These are phyloP conservation scores for Anastrepha obliqua DNA, from an alignment of 1,140 invertebrate genomes.

Conservation along the genomic window DNA sequence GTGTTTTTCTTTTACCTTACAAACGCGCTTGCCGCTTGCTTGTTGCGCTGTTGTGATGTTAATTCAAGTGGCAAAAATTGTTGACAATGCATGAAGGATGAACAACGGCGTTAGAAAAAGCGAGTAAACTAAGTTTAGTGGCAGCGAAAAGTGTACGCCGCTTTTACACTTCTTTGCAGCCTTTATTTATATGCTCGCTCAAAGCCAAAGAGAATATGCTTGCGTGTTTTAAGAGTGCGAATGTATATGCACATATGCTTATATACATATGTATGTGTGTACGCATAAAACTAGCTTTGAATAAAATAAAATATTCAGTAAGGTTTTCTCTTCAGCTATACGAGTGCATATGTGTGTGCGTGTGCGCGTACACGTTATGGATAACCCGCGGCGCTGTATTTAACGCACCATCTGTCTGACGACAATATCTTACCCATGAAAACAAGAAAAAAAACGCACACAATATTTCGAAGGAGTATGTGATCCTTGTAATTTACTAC, in stretches of 20 bases:
- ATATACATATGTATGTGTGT: background rate
- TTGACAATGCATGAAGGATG: slow-evolving; percentile 48
- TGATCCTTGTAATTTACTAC: too few species aligned
- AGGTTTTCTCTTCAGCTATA: background rate
- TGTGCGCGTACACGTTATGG: background rate
- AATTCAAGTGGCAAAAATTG: slow-evolving; percentile 49
- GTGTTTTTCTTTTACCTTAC: background rate
- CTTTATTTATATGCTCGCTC: background rate
- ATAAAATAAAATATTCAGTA: background rate
- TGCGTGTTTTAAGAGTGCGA: background rate
- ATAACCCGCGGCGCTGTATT: slow-evolving; percentile 3
- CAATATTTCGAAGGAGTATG: too few species aligned
- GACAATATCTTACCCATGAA: background rate
- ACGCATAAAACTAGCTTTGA: background rate
- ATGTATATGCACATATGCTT: background rate
- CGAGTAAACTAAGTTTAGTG: too few species aligned
- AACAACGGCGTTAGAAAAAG: background rate
- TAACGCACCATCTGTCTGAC: background rate
- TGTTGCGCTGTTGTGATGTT: slow-evolving; percentile 21
- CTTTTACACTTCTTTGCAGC: background rate
- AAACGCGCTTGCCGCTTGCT: background rate
- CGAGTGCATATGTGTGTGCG: too few species aligned
- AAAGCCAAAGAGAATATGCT: background rate
- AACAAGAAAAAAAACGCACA: too few species aligned
- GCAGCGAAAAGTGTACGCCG: background rate